A percentile compares a stretch with the other conserved stretches of the same genome.
Conservation (phyloP, 2,113 vertebrate genomes). For the Hydropotes inermis region DNA sequence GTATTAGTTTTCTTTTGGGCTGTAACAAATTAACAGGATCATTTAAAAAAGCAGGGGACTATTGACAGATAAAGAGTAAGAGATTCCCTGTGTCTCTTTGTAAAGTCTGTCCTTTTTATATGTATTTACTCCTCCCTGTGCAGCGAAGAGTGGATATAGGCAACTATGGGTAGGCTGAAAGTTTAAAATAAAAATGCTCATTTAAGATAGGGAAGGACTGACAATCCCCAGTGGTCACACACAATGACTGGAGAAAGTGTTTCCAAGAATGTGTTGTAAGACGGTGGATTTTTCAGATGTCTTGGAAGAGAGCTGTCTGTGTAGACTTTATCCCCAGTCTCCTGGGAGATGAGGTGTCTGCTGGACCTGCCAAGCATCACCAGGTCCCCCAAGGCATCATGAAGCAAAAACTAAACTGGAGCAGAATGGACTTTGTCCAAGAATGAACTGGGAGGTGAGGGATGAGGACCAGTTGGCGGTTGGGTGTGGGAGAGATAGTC, state of each 20-base stretch:
- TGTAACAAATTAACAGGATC: not conserved
- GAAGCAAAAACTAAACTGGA: not conserved
- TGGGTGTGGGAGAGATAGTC: not conserved
- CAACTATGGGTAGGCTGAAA: not conserved
- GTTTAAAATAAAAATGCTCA: not conserved
- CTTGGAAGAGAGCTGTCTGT: not conserved
- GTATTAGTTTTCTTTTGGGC: not conserved
- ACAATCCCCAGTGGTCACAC: not conserved
- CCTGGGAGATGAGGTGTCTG: not conserved
- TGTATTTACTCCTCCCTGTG: not conserved
- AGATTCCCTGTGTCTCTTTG: not conserved
- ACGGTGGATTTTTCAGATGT: not conserved
- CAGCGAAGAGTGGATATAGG: not conserved
- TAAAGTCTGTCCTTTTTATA: not conserved
- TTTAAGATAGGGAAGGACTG: not conserved
- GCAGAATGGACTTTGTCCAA: not conserved
- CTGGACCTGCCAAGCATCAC: not conserved
- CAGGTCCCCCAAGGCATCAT: not conserved
- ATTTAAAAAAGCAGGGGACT: not conserved
- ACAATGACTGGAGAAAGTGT: not conserved
- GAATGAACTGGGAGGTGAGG: not conserved
- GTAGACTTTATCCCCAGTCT: not conserved
- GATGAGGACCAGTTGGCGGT: not conserved
- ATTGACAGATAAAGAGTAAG: not conserved
- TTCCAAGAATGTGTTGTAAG: not conserved